These are phyloP conservation scores for Solen grandis DNA, from an alignment of 1,140 invertebrate genomes.

Conservation along the genomic window DNA sequence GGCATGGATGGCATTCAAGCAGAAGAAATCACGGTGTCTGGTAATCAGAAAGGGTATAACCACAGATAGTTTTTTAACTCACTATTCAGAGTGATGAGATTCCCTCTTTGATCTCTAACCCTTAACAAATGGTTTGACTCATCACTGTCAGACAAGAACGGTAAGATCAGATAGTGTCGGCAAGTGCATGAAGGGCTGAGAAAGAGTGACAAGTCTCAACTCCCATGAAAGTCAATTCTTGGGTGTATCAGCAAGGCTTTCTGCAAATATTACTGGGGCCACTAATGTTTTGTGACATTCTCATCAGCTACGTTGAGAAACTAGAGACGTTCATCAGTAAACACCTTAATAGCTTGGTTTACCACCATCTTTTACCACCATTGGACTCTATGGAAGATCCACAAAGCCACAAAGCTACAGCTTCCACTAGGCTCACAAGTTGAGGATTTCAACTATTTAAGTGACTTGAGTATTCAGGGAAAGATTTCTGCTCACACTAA, in stretches of 20 bases:
- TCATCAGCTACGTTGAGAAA: not conserved
- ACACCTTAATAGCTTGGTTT: too few relatives aligned
- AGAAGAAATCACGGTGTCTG: too few relatives aligned
- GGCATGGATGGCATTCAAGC: too few relatives aligned
- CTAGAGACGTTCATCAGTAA: not conserved
- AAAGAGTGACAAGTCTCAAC: not conserved
- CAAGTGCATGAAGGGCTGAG: not conserved
- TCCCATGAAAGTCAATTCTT: not conserved
- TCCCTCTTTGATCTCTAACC: not conserved
- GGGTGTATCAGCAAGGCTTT: not conserved
- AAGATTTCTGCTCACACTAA: too few relatives aligned
- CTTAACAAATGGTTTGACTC: not conserved
- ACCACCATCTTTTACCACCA: too few relatives aligned
- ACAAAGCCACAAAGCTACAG: too few relatives aligned
- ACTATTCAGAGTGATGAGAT: not conserved
- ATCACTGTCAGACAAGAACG: not conserved
- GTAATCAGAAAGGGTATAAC: not conserved
- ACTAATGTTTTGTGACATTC: not conserved
- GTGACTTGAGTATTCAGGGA: too few relatives aligned
- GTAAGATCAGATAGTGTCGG: not conserved
- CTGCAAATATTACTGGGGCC: too few relatives aligned
- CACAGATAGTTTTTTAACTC: not conserved
- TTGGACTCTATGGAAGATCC: too few relatives aligned
- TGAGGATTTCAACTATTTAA: too few relatives aligned
- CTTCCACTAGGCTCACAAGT: too few relatives aligned